Conservation (phyloP, 2,113 vertebrate genomes). For the Corynorhinus townsendii region DNA sequence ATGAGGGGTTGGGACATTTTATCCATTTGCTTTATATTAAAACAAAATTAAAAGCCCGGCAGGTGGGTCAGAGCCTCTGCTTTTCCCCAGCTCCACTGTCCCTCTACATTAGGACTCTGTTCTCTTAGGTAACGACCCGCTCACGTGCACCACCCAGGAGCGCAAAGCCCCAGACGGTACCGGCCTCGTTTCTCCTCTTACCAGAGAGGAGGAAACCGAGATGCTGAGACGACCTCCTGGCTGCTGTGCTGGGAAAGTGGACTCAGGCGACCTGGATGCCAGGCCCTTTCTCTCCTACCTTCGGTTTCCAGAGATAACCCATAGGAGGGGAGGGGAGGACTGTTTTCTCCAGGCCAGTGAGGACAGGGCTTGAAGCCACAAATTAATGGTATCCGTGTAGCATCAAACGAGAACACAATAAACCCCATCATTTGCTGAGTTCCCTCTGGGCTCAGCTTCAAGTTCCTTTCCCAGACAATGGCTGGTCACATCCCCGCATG, state of each 20-base stretch:
- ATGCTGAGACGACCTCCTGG: not conserved
- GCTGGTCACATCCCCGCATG: not conserved
- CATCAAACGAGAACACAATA: conserved; percentile 30
- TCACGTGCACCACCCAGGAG: not conserved
- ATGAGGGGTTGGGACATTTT: not conserved
- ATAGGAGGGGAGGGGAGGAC: not conserved
- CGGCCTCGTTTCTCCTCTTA: conserved; percentile 25
- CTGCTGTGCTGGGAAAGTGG: not conserved
- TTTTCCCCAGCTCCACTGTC: not conserved
- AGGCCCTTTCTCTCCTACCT: conserved; percentile 12
- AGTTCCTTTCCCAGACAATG: conserved; percentile 54
- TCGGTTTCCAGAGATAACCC: conserved; percentile 46
- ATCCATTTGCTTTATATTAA: not conserved
- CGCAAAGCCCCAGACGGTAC: not conserved
- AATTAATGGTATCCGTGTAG: conserved; percentile 24
- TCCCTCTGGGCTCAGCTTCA: conserved; percentile 34
- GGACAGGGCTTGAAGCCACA: conserved; percentile 14
- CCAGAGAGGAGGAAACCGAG: conserved; percentile 35
- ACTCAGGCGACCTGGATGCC: conserved; percentile 30
- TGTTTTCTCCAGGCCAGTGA: not conserved
- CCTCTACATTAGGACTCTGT: not conserved
- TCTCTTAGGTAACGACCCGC: conserved; percentile 39
- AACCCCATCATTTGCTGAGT: not conserved
- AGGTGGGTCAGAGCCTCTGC: not conserved
- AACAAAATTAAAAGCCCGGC: not conserved